These are phyloP conservation scores for Galbula dea DNA, from an alignment of 2,113 vertebrate species.

Conservation along the genomic window DNA sequence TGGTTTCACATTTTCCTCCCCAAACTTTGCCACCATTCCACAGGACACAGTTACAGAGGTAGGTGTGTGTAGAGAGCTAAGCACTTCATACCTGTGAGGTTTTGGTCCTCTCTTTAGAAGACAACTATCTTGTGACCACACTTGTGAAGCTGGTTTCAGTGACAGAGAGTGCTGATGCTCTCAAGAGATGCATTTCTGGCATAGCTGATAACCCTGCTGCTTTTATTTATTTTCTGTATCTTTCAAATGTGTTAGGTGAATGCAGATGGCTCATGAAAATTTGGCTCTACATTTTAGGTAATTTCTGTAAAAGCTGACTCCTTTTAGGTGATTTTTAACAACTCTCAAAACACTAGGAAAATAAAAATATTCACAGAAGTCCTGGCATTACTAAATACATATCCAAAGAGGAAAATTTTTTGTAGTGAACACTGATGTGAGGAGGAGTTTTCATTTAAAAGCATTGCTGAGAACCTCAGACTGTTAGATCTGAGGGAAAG, in stretches of 20 bases:
- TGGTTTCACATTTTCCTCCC: constrained; percentile 97
- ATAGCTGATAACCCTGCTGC: background rate
- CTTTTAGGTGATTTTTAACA: background rate
- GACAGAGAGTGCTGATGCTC: background rate
- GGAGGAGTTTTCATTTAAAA: background rate
- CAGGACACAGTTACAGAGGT: constrained; percentile 92
- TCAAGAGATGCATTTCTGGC: background rate
- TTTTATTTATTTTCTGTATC: background rate
- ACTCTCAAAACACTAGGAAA: background rate
- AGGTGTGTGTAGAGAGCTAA: background rate
- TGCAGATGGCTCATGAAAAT: background rate
- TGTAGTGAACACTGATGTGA: background rate
- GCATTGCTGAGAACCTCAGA: background rate
- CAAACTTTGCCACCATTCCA: constrained; percentile 96
- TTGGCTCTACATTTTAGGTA: background rate
- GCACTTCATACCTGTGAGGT: background rate
- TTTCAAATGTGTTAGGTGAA: background rate
- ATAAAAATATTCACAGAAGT: background rate
- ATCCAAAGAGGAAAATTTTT: background rate
- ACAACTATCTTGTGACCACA: background rate
- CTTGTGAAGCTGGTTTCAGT: background rate
- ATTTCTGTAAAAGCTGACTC: background rate
- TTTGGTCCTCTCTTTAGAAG: background rate
- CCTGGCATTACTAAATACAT: background rate
- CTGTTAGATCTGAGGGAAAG: background rate